These are phyloP conservation scores for Drosophila atripex DNA, from an alignment of 2,888 invertebrate genomes.

Conservation along the genomic window DNA sequence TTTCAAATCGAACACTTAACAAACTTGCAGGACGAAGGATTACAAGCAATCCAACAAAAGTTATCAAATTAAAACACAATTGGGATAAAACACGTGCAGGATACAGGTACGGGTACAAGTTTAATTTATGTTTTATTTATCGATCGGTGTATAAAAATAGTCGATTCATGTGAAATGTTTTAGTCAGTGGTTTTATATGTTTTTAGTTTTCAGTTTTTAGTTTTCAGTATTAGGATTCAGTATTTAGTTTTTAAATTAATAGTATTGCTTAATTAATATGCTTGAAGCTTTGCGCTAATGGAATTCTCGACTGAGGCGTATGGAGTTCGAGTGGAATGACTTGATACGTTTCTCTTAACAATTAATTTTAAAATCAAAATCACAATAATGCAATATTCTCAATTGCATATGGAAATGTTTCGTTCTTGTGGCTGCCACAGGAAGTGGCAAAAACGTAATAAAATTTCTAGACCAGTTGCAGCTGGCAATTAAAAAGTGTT, in stretches of 20 bases:
- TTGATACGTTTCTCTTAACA: constrained; percentile 24
- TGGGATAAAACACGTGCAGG: constrained; percentile 38
- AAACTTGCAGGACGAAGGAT: constrained; percentile 39
- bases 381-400: constrained; percentile 19
- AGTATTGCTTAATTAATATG: constrained; percentile 61
- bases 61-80: constrained; percentile 28
- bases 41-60: constrained; percentile 18
- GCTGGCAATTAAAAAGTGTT: not conserved
- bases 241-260: constrained; percentile 39
- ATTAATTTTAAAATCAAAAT: constrained; percentile 31
- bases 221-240: constrained; percentile 6
- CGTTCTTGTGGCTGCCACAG: not conserved
- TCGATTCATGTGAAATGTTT: not conserved
- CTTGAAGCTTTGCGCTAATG: constrained; percentile 36
- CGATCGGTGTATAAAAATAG: constrained; percentile 38
- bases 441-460: not conserved
- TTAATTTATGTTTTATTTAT: constrained; percentile 34
- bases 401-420: constrained; percentile 17
- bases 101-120: constrained; percentile 10
- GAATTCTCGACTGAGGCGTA: constrained; percentile 26
- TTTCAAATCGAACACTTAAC: constrained; percentile 33
- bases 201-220: constrained; percentile 24
- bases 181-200: constrained; percentile 1
- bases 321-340: constrained; percentile 44
- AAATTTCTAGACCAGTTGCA: not conserved